phyloP scores from a whole-genome alignment of 1,140 invertebrate genomes.

The Dolichoris vasculosae region DNA sequence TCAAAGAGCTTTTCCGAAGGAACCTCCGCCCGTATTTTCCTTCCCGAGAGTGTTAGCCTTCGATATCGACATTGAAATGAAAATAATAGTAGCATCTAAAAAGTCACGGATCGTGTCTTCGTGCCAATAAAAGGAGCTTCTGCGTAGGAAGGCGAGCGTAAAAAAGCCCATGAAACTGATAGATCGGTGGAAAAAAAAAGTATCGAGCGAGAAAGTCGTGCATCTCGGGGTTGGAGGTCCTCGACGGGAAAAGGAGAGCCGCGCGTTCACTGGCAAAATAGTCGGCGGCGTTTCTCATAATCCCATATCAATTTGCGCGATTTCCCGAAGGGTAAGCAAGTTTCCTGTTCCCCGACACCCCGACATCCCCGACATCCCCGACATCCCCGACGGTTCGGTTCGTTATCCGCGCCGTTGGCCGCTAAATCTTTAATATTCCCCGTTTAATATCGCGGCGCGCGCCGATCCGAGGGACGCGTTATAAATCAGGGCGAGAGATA shows the following conservation, averaged over 20 bases:
- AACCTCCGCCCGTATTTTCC: background rate
- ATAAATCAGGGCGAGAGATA: background rate
- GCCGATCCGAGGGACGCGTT: background rate
- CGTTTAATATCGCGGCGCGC: conserved; percentile 32
- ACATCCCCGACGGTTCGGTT: conserved; percentile 36
- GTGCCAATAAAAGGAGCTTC: background rate
- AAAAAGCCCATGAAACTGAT: conserved; percentile 27
- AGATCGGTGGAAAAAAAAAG: background rate
- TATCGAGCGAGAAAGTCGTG: background rate
- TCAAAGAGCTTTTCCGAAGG: background rate
- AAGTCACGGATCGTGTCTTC: background rate
- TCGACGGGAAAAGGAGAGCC: background rate
- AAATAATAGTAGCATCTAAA: background rate
- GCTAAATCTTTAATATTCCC: conserved; percentile 57
- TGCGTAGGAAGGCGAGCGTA: background rate
- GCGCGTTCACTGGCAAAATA: background rate
- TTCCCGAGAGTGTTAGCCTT: background rate
- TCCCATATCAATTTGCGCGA: conserved; percentile 46
- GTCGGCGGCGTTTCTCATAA: conserved; percentile 35
- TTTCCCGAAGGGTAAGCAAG: conserved; percentile 45
- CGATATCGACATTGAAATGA: conserved; percentile 1
- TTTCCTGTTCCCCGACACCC: conserved; percentile 47
- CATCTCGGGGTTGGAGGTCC: background rate
- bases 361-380: background rate
- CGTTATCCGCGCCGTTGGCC: conserved; percentile 60